Percentiles rank a stretch among this genome's conserved stretches.
These are phyloP conservation scores for Luperina testacea DNA, from an alignment of 2,888 invertebrate genomes.

Conservation along the genomic window DNA sequence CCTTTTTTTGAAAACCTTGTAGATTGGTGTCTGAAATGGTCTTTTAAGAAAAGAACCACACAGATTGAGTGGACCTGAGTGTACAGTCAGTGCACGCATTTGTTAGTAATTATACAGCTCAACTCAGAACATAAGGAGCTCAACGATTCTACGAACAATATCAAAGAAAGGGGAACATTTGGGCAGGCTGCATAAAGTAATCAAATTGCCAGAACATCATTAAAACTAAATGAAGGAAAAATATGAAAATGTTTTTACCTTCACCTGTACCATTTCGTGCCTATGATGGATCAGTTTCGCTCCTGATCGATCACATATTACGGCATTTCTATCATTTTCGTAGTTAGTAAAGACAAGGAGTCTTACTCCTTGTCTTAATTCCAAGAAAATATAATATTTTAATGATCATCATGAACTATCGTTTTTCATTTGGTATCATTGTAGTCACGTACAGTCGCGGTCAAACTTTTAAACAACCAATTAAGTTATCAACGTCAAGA, in stretches of 20 bases:
- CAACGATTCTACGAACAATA: too few species aligned
- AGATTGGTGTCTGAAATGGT: too few species aligned
- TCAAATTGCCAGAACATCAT: too few species aligned
- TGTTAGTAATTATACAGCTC: too few species aligned
- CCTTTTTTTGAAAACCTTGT: too few species aligned
- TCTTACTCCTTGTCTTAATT: background rate
- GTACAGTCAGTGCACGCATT: too few species aligned
- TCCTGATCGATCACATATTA: conserved; percentile 19
- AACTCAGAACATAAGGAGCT: too few species aligned
- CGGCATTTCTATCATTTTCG: conserved; percentile 18
- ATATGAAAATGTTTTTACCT: conserved; percentile 69
- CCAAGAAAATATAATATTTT: background rate
- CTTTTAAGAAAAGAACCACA: too few species aligned
- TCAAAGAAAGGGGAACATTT: too few species aligned
- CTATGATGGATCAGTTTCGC: conserved; percentile 12
- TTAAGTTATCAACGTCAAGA: conserved; percentile 47
- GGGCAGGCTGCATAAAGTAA: too few species aligned
- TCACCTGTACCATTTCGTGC: conserved; percentile 65
- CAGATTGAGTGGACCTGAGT: too few species aligned
- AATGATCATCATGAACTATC: background rate
- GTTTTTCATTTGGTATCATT: background rate
- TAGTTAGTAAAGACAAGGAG: background rate
- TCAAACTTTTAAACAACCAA: conserved; percentile 32
- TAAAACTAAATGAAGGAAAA: too few species aligned
- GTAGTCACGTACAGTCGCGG: conserved; percentile 20